These are phyloP conservation scores for Dermochelys coriacea DNA, from an alignment of 2,797 vertebrate species.

Conservation along the genomic window DNA sequence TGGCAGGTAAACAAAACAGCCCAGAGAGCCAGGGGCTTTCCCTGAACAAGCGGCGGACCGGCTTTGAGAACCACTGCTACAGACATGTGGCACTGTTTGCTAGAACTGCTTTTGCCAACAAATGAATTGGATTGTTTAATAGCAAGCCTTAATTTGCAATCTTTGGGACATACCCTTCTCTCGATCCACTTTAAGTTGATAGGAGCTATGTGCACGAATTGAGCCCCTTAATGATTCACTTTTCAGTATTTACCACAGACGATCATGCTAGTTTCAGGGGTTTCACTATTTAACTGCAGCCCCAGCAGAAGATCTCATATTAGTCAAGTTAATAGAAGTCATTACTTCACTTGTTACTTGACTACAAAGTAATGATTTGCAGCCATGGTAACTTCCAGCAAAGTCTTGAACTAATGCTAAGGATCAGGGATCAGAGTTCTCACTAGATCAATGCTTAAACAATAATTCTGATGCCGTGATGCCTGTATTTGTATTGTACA, in stretches of 20 bases:
- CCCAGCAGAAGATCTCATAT: not conserved
- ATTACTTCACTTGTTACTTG: not conserved
- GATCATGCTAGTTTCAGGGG: not conserved
- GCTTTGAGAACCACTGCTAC: too few relatives aligned
- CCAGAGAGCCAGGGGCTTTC: too few relatives aligned
- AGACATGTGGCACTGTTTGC: rapidly evolving
- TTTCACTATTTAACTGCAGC: not conserved
- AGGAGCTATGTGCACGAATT: not conserved
- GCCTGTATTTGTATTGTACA: not conserved
- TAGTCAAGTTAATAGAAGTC: conserved; percentile 9
- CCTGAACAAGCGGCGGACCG: too few relatives aligned
- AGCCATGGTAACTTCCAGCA: not conserved
- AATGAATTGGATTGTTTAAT: not conserved
- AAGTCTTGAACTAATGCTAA: conserved; percentile 3
- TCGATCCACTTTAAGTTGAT: not conserved
- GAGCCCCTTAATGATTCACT: not conserved
- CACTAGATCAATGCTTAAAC: not conserved
- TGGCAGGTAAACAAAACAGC: too few relatives aligned
- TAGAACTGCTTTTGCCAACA: not conserved
- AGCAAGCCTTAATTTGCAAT: not conserved
- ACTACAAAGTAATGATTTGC: conserved; percentile 29
- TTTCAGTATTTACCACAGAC: conserved; percentile 6
- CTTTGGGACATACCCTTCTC: not conserved
- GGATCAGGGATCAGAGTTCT: not conserved
- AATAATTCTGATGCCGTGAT: not conserved